Conservation (phyloP, 2,888 invertebrate species). For the Parnassius orleans region DNA sequence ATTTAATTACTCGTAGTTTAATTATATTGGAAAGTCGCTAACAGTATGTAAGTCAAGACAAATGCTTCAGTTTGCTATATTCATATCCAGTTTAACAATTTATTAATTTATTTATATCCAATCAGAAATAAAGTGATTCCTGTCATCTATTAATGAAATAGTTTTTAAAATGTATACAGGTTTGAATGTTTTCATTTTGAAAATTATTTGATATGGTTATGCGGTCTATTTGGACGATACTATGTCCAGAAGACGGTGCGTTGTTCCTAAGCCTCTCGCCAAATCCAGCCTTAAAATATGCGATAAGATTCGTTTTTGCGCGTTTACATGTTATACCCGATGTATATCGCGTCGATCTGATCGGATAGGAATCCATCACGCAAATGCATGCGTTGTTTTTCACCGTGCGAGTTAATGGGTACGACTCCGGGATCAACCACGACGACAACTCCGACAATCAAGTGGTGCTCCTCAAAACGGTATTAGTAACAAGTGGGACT, state of each 20-base stretch:
- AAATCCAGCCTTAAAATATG: background rate
- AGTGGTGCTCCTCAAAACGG: constrained; percentile 99
- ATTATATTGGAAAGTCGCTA: too few species aligned
- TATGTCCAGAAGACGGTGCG: background rate
- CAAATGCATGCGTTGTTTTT: constrained; percentile 99
- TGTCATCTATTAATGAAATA: too few species aligned
- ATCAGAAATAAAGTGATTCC: too few species aligned
- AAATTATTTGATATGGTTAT: too few species aligned
- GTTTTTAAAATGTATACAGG: background rate
- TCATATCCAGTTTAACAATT: too few species aligned
- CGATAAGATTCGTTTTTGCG: background rate
- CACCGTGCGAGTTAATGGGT: constrained; percentile 97
- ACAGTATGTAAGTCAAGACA: too few species aligned
- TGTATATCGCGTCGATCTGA: constrained; percentile 99
- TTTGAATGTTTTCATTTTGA: too few species aligned
- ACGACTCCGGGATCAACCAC: constrained; percentile 99
- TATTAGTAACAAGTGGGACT: constrained; percentile 98
- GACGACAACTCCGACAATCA: constrained; percentile 99
- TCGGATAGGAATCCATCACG: constrained; percentile 99
- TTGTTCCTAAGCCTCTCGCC: background rate
- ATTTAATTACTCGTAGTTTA: too few species aligned
- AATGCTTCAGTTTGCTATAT: too few species aligned
- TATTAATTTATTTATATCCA: background rate
- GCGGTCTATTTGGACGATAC: background rate
- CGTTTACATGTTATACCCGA: constrained; percentile 98